phyloP scores from a whole-genome alignment of 2,888 invertebrate species.

The Drosophila limbata region DNA sequence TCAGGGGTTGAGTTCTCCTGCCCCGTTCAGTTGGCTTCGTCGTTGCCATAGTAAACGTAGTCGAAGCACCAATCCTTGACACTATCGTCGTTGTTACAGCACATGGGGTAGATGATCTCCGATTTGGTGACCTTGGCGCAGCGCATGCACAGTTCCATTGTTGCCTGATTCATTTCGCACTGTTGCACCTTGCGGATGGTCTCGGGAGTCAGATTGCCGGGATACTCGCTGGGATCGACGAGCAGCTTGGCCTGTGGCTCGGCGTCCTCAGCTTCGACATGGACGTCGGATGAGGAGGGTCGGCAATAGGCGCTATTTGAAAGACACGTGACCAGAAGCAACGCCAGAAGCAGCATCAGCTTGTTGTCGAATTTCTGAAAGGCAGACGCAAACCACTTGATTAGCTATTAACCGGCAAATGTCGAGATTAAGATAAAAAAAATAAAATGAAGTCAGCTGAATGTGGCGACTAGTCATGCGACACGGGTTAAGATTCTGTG shows the following conservation, averaged over 20 bases:
- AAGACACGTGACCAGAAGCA: slow-evolving; percentile 44
- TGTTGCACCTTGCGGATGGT: slow-evolving; percentile 81
- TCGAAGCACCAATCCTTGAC: slow-evolving; percentile 86
- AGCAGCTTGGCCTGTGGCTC: slow-evolving; percentile 2
- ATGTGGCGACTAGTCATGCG: slow-evolving; percentile 38
- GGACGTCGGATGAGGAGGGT: slow-evolving; percentile 41
- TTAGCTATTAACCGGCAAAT: slow-evolving; percentile 27
- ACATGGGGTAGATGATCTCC: slow-evolving; percentile 86
- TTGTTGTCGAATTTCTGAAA: slow-evolving; percentile 50
- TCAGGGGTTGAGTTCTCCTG: not conserved
- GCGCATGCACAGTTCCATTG: slow-evolving; percentile 86
- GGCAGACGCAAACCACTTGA: slow-evolving; percentile 26
- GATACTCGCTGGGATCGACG: slow-evolving; percentile 72
- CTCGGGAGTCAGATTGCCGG: slow-evolving; percentile 79
- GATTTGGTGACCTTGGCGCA: slow-evolving; percentile 87
- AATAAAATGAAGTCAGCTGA: slow-evolving; percentile 22
- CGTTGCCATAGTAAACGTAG: slow-evolving; percentile 85
- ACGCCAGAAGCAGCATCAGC: slow-evolving; percentile 10
- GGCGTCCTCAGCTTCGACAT: not conserved
- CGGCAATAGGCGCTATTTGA: slow-evolving; percentile 22
- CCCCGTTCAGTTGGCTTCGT: slow-evolving; percentile 20
- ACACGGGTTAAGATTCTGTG: slow-evolving; percentile 24
- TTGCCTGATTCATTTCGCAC: slow-evolving; percentile 75
- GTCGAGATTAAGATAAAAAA: slow-evolving; percentile 14
- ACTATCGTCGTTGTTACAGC: slow-evolving; percentile 86